These are phyloP conservation scores for Odontothrips loti DNA, from an alignment of 2,888 invertebrate species.

Conservation along the genomic window DNA sequence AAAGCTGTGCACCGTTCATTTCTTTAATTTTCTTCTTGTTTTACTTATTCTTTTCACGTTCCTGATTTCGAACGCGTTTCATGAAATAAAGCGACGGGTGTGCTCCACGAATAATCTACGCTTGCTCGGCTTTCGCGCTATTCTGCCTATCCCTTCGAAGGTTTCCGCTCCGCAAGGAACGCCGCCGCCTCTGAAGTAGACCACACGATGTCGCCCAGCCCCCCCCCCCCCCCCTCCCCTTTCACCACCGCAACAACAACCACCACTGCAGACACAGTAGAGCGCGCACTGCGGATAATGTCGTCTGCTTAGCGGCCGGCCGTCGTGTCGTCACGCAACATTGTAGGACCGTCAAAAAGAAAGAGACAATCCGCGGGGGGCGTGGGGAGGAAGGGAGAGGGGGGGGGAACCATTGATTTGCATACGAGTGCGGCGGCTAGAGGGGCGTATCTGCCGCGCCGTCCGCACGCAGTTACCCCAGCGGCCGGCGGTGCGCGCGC, in stretches of 20 bases:
- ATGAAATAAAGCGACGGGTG: too few relatives aligned
- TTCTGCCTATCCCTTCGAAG: background rate
- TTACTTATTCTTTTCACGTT: too few relatives aligned
- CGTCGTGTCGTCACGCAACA: conserved; percentile 12
- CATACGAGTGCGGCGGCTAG: background rate
- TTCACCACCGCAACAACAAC: too few relatives aligned
- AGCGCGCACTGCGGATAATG: conserved; percentile 4
- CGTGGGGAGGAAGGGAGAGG: too few relatives aligned
- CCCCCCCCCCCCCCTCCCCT: too few relatives aligned
- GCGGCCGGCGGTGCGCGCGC: background rate
- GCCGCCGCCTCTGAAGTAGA: background rate
- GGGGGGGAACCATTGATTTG: background rate
- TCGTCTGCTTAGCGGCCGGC: background rate
- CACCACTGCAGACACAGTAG: background rate
- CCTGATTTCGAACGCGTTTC: too few relatives aligned
- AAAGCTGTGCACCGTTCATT: too few relatives aligned
- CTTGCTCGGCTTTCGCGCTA: background rate
- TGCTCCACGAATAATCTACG: too few relatives aligned
- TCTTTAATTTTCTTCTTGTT: too few relatives aligned
- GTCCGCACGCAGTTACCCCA: too few relatives aligned
- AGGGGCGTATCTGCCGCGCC: background rate
- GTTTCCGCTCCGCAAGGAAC: too few relatives aligned
- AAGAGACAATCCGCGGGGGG: background rate
- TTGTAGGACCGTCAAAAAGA: background rate
- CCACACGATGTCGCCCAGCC: too few relatives aligned